Evolutionary conservation across 2,113 vertebrate genomes (phyloP).

Genomic region (Nothoprocta pentlandii): DNA sequence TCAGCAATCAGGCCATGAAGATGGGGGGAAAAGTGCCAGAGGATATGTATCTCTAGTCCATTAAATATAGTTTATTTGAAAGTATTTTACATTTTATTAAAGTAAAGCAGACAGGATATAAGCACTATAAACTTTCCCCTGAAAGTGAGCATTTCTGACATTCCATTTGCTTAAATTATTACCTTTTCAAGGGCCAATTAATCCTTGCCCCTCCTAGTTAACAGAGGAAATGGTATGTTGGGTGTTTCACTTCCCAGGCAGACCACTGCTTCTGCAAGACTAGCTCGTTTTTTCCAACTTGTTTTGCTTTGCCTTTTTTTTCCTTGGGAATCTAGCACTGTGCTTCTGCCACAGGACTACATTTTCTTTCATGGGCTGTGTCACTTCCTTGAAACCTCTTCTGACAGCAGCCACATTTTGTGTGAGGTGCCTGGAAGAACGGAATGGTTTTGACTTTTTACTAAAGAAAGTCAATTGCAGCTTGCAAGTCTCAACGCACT

Average conservation of each 20-base stretch:
- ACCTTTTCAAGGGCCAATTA: slow-evolving; percentile 64
- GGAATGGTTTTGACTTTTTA: slow-evolving; percentile 16
- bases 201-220: slow-evolving; percentile 59
- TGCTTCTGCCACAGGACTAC: not conserved
- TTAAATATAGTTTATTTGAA: slow-evolving; percentile 80
- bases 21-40: slow-evolving; percentile 30
- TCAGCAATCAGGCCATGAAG: slow-evolving; percentile 65
- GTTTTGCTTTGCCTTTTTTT: not conserved
- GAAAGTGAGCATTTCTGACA: slow-evolving; percentile 75
- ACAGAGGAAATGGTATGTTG: slow-evolving; percentile 37
- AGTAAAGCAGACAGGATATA: slow-evolving; percentile 77
- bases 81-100: slow-evolving; percentile 81
- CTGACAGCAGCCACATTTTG: slow-evolving; percentile 23
- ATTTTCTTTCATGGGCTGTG: not conserved
- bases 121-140: slow-evolving; percentile 77
- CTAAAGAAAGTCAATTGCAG: slow-evolving; percentile 18
- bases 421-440: not conserved
- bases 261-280: not conserved
- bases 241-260: slow-evolving; percentile 57
- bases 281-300: not conserved
- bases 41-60: slow-evolving; percentile 64
- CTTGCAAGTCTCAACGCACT: not conserved
- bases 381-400: slow-evolving; percentile 15
- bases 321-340: not conserved
- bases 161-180: slow-evolving; percentile 69